Percentiles rank a stretch among this genome's conserved stretches.
Evolutionary conservation across 2,888 invertebrate genomes (phyloP).

Genomic region (Tetranychus truncatus): DNA sequence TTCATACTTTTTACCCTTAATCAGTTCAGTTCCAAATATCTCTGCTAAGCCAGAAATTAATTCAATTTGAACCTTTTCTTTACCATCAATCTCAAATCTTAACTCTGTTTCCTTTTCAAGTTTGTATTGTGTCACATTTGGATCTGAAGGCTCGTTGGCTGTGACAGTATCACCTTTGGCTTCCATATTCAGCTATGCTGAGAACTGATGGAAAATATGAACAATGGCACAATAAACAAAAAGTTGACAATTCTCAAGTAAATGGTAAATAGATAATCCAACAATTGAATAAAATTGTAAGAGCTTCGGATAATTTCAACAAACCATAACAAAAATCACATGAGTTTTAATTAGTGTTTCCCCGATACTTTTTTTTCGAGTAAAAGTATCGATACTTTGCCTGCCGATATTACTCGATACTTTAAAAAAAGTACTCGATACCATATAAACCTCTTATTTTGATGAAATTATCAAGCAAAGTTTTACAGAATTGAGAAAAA

Average conservation of each 20-base stretch:
- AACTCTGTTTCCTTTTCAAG: conserved; percentile 70
- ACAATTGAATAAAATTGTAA: too few relatives aligned
- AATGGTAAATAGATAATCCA: neutral
- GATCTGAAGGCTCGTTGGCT: neutral
- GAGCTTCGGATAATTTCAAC: too few relatives aligned
- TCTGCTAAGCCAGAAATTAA: conserved; percentile 77
- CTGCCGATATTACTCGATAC: too few relatives aligned
- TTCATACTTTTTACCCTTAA: conserved; percentile 73
- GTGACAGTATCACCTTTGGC: neutral
- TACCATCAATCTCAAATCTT: conserved; percentile 78
- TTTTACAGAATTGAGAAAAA: too few relatives aligned
- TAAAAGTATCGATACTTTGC: too few relatives aligned
- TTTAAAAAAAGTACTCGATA: too few relatives aligned
- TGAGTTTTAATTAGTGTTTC: too few relatives aligned
- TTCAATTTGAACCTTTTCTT: conserved; percentile 50
- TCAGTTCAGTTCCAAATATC: conserved; percentile 86
- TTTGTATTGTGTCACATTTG: conserved; percentile 39
- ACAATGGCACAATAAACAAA: neutral
- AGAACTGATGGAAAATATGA: neutral
- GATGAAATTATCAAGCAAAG: too few relatives aligned
- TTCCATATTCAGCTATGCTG: neutral
- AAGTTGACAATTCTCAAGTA: neutral
- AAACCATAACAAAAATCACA: too few relatives aligned
- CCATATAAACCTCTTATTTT: too few relatives aligned
- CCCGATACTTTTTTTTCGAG: too few relatives aligned